Percentiles rank a stretch among this genome's conserved stretches.
These are phyloP conservation scores for Drosophila kanekoi DNA, from an alignment of 2,888 invertebrate genomes.

Conservation along the genomic window DNA sequence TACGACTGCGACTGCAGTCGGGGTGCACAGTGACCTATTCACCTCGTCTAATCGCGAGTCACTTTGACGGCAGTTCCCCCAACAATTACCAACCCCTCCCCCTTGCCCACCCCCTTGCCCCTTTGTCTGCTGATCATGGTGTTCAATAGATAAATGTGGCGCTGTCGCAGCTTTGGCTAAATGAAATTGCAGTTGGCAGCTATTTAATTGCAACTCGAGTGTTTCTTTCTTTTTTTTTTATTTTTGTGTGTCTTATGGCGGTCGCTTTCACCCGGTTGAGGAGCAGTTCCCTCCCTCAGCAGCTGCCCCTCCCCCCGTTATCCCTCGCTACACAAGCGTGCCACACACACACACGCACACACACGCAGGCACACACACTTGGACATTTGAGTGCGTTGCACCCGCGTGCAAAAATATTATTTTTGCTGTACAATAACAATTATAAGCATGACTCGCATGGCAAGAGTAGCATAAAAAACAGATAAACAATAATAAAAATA, in stretches of 20 bases:
- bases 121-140: conserved; percentile 34
- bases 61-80: conserved; percentile 11
- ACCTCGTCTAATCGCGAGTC: conserved; percentile 12
- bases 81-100: background rate
- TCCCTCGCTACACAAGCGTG: conserved; percentile 72
- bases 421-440: conserved; percentile 45
- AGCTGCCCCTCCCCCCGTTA: conserved; percentile 32
- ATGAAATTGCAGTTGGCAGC: conserved; percentile 54
- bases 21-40: conserved; percentile 32
- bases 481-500: conserved; percentile 25
- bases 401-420: conserved; percentile 39
- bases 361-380: conserved; percentile 5
- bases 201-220: conserved; percentile 53
- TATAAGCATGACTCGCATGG: conserved; percentile 35
- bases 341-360: conserved; percentile 45
- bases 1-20: conserved; percentile 4
- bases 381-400: conserved; percentile 63
- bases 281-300: conserved; percentile 13
- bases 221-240: conserved; percentile 9
- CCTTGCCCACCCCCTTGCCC: no score
- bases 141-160: conserved; percentile 14
- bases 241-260: conserved; percentile 34
- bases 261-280: conserved; percentile 63
- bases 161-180: conserved; percentile 22
- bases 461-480: conserved; percentile 5